Conservation (phyloP, 2,888 invertebrate genomes). For the Iselma pallidipennis region DNA sequence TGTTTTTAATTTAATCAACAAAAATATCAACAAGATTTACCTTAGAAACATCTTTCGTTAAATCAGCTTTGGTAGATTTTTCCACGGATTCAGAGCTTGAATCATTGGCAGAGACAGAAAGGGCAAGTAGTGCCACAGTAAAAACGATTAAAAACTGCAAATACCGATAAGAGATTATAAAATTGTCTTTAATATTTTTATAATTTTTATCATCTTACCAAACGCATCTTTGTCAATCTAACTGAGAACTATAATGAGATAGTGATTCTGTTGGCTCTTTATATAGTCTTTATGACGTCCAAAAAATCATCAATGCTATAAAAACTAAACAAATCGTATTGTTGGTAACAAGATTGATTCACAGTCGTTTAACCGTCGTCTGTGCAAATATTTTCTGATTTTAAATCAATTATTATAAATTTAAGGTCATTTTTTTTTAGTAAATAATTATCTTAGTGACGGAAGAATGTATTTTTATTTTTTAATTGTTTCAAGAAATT, state of each 20-base stretch:
- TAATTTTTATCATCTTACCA: neutral
- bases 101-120: neutral
- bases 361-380: neutral
- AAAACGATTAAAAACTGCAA: neutral
- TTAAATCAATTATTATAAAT: neutral
- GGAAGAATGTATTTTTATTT: no score
- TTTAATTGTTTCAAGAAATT: no score
- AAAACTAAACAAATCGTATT: neutral
- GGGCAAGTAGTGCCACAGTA: neutral
- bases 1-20: no score
- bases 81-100: neutral
- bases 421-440: neutral
- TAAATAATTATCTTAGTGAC: no score
- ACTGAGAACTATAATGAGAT: neutral
- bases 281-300: no score
- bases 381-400: neutral
- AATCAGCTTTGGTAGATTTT: neutral
- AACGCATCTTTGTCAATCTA: neutral
- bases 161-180: no score
- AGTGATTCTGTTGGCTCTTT: neutral
- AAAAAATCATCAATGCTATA: neutral
- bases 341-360: no score
- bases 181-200: no score
- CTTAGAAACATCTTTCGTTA: no score
- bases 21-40: no score